Conservation (phyloP, 2,113 vertebrate genomes). For the Gobio gobio region DNA sequence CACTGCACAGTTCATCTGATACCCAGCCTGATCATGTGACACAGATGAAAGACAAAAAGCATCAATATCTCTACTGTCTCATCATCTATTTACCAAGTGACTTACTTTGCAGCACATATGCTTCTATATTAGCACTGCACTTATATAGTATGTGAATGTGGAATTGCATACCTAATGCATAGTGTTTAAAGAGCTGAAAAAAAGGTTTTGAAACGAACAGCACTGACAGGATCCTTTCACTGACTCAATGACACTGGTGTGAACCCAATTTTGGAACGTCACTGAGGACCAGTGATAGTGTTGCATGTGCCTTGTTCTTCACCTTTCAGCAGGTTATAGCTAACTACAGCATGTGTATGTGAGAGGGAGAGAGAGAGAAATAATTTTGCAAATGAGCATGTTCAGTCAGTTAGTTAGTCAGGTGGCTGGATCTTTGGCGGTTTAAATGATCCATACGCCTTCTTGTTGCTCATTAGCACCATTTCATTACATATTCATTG, state of each 20-base stretch:
- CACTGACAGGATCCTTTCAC: neutral
- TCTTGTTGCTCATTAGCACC: neutral
- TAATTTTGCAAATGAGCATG: neutral
- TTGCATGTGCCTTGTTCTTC: constrained; percentile 5
- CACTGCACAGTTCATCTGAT: constrained; percentile 23
- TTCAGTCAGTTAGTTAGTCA: neutral
- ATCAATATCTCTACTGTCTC: constrained; percentile 16
- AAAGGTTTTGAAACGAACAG: neutral
- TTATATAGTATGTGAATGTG: neutral
- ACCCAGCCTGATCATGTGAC: constrained; percentile 34
- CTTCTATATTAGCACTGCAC: neutral
- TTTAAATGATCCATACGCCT: constrained; percentile 1
- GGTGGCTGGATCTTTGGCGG: neutral
- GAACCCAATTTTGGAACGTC: constrained; percentile 21
- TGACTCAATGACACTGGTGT: constrained; percentile 7
- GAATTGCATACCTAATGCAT: neutral
- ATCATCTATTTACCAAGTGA: neutral
- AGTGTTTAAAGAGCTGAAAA: neutral
- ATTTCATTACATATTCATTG: neutral
- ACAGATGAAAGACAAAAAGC: constrained; percentile 21
- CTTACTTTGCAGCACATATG: neutral
- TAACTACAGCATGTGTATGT: neutral
- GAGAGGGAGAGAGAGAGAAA: neutral
- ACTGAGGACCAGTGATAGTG: neutral
- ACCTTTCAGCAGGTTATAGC: neutral